Evolutionary conservation across 2,797 vertebrate genomes (phyloP).

Genomic region (Brotula barbata): DNA sequence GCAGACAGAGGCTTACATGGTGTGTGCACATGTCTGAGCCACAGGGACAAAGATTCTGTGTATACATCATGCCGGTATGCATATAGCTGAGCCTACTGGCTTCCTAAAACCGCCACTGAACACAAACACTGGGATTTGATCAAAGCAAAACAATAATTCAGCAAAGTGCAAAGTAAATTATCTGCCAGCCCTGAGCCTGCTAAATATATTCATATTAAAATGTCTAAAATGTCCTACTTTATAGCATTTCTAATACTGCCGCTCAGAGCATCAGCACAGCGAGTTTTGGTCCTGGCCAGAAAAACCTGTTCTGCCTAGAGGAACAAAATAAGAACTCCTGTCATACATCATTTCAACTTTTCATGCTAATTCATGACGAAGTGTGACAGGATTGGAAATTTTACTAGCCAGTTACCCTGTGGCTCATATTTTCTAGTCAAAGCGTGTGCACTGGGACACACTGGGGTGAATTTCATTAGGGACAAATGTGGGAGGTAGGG

Average conservation of each 20-base stretch:
- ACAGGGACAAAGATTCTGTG: conserved; percentile 22
- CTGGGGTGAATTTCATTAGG: conserved; percentile 6
- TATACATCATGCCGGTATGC: conserved; percentile 40
- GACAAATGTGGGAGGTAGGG: conserved; percentile 6
- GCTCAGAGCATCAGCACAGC: neutral
- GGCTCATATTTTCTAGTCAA: conserved; percentile 10
- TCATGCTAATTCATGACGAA: conserved; percentile 18
- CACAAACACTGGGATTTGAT: conserved; percentile 25
- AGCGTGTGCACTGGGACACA: conserved; percentile 15
- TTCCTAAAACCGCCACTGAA: conserved; percentile 40
- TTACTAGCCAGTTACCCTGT: conserved; percentile 12
- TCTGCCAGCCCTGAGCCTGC: conserved; percentile 27
- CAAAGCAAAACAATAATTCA: conserved; percentile 63
- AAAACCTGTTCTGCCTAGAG: conserved; percentile 1
- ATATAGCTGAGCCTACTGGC: conserved; percentile 31
- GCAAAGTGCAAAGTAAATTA: conserved; percentile 24
- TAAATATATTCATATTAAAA: conserved; percentile 26
- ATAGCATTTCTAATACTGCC: conserved; percentile 12
- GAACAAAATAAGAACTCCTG: neutral
- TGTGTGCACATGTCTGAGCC: conserved; percentile 33
- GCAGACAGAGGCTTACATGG: conserved; percentile 37
- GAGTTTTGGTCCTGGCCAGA: conserved; percentile 1
- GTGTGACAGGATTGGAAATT: conserved; percentile 21
- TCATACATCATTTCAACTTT: conserved; percentile 6
- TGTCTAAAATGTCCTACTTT: conserved; percentile 6